Conservation (phyloP, 2,113 vertebrate genomes). For the Argyrosomus japonicus region DNA sequence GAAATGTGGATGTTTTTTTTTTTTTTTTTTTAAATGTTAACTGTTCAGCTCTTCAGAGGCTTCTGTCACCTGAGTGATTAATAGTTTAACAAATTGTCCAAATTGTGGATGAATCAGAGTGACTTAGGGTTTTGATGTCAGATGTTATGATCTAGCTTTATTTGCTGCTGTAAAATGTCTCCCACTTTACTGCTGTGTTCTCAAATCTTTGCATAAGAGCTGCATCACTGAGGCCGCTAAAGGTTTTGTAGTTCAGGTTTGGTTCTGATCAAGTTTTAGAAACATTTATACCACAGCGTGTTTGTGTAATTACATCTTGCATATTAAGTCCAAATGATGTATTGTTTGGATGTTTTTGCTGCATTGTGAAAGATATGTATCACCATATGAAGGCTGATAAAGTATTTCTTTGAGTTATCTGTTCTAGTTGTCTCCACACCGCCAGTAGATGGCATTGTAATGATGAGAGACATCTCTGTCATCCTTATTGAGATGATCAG, state of each 20-base stretch:
- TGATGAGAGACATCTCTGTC: slow-evolving; percentile 31
- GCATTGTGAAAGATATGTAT: background rate
- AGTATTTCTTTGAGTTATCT: background rate
- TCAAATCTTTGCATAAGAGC: slow-evolving; percentile 65
- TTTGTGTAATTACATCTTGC: background rate
- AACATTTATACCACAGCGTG: background rate
- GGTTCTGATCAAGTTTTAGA: slow-evolving; percentile 41
- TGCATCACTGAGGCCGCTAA: slow-evolving; percentile 50
- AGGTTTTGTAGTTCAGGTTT: slow-evolving; percentile 42
- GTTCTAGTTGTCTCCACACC: slow-evolving; percentile 14
- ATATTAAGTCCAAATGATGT: background rate
- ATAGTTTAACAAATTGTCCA: slow-evolving; percentile 83
- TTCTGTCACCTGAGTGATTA: slow-evolving; percentile 75
- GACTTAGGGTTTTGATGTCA: slow-evolving; percentile 74
- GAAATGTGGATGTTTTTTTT: slow-evolving; percentile 68
- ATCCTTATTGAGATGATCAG: slow-evolving; percentile 39
- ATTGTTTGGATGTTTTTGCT: background rate
- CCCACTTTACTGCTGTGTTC: slow-evolving; percentile 64
- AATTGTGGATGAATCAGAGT: slow-evolving; percentile 81
- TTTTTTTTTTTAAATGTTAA: slow-evolving; percentile 46
- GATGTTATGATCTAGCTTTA: slow-evolving; percentile 80
- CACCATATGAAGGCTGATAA: background rate
- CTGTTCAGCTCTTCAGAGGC: slow-evolving; percentile 73
- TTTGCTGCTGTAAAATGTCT: slow-evolving; percentile 81
- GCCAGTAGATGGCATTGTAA: slow-evolving; percentile 65